Evolutionary conservation across 23 tunicate genomes (phyloP), one percentile per base, ranked within the genome.

Genomic region (Trididemnum clinides): DNA sequence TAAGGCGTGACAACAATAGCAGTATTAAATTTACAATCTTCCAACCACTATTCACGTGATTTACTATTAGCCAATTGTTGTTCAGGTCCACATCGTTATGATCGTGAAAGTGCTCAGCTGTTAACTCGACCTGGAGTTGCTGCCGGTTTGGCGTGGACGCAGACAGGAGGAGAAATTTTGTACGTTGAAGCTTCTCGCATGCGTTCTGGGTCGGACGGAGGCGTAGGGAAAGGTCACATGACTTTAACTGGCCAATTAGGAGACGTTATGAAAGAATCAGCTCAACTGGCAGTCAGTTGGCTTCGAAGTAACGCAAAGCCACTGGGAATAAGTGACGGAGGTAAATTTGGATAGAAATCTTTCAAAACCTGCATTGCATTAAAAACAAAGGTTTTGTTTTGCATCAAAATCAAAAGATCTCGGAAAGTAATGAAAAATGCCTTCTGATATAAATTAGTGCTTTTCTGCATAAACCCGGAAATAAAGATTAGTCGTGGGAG

Each of bases 191-290:
- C 87, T 5, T 63, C 82, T 50, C 64, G 84, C 27, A 83, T 80
- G 84, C 37, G 51, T 0, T 3, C 63, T 34, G 80, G 73, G 30
- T 12, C 58, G 15, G 72, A 73, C 4, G 82, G 57, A 0, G 89
- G 82, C 10, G 64, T 28, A 1, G 78, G 75, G 2, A 35, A 29
- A 1, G 90, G 90, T 65, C 77, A 83, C 33, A 83, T 88, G 64
- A 88, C 69, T 5, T 39, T 88, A n/a, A 88, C 92, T 33, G 92
- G 92, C 66, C 88, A 83, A 54, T 64, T 88, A 44, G 92, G 92
- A 30, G 92, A 88, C 66, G 83, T 83, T 15, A 75, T 88, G 92
- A 88, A 88, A 37, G 92, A 88, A 75, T 88, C 92, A 1, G 92
- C 88, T 7, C 88, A 88, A 28, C 57, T 88, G 20, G 92, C 92